Conservation (phyloP, 2,888 invertebrate genomes). For the Dryobotodes eremita region DNA sequence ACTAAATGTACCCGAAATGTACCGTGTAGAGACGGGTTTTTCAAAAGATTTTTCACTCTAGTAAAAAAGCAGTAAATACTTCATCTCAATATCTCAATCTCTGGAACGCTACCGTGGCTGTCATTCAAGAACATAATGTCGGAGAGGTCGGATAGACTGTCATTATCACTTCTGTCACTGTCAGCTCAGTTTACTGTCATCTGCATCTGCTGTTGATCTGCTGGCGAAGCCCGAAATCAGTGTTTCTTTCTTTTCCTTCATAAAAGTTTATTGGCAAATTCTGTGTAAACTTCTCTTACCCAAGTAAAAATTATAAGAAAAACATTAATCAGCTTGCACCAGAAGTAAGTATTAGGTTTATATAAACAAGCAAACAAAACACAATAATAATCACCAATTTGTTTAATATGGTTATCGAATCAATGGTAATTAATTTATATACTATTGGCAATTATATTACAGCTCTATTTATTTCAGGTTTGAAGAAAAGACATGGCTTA, state of each 20-base stretch:
- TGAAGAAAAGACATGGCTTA: constrained; percentile 68
- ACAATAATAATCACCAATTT: not conserved
- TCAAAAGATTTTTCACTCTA: not conserved
- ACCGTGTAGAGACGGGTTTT: not conserved
- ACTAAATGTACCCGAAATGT: no score
- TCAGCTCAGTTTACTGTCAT: not conserved
- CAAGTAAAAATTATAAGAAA: not conserved
- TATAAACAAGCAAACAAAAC: not conserved
- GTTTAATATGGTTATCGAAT: not conserved
- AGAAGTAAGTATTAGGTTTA: constrained; percentile 30
- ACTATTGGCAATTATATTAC: not conserved
- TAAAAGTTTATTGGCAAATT: constrained; percentile 7
- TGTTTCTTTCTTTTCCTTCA: constrained; percentile 4
- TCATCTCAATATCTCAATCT: not conserved
- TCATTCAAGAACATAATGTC: not conserved
- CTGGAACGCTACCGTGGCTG: not conserved
- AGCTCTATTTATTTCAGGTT: constrained; percentile 52
- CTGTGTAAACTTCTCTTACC: not conserved
- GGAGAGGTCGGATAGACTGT: no score
- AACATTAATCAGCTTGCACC: not conserved
- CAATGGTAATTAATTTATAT: not conserved
- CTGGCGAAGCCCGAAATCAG: not conserved
- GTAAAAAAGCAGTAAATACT: not conserved
- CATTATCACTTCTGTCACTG: not conserved
- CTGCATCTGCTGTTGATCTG: not conserved